These are phyloP conservation scores for Columba janthina DNA, from an alignment of 2,113 vertebrate genomes.

Conservation along the genomic window DNA sequence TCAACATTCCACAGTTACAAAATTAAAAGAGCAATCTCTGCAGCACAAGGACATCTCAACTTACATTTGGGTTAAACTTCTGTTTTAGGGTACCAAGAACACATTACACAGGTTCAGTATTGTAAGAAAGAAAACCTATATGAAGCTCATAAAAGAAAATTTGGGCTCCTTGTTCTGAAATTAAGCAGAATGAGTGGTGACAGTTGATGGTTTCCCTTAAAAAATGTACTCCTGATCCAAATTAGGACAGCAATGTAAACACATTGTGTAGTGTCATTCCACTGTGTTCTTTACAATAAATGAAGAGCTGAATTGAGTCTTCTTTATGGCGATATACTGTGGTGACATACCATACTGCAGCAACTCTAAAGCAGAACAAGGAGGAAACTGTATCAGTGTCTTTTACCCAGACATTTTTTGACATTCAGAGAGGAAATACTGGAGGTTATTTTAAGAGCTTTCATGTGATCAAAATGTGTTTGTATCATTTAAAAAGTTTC, in stretches of 20 bases:
- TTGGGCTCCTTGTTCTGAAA: neutral
- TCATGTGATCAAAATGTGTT: neutral
- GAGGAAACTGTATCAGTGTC: neutral
- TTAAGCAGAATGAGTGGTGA: neutral
- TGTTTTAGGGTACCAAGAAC: neutral
- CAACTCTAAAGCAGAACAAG: neutral
- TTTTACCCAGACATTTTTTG: neutral
- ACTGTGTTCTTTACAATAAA: neutral
- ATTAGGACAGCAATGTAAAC: neutral
- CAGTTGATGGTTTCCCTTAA: neutral
- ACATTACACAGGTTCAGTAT: neutral
- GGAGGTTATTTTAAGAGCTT: neutral
- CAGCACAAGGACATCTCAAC: neutral
- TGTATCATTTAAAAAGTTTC: neutral
- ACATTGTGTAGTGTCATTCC: neutral
- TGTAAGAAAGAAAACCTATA: neutral
- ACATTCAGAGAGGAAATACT: neutral
- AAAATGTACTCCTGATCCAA: accelerated
- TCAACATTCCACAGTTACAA: neutral
- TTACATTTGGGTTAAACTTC: neutral
- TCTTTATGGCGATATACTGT: neutral
- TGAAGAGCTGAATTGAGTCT: neutral
- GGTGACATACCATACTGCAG: neutral
- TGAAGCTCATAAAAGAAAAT: neutral
- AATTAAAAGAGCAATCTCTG: neutral